Evolutionary conservation across 92 coral and sea anemone genomes (phyloP), one percentile per base, ranked within the genome.

Genomic region (Parazoanthus atlanticus): DNA sequence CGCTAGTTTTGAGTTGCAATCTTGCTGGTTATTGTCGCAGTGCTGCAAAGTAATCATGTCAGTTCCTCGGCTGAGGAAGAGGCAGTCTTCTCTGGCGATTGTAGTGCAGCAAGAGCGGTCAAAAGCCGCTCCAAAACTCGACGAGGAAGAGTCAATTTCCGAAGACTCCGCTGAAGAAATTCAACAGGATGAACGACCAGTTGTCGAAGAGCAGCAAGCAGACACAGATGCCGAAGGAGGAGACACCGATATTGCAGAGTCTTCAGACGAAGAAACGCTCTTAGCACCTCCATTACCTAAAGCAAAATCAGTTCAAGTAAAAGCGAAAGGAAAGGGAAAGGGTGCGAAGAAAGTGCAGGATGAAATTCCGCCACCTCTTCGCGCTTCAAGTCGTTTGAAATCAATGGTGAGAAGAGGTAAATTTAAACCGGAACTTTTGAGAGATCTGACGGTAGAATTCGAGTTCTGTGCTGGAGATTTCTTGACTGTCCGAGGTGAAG

Each of bases 401-500:
- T 95, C 98, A 19, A 93, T 95, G 96, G 83, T 92, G 72, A 82
- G 95, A 65, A 84, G 93, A 76, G 98, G 98, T 3, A 92, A 89
- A 76, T 23, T 90, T 30, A 80, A 84, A 26, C 89, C 94, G 6
- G 78, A 69, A 28, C 87, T 84, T 84, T 38, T 93, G 76, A 88
- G 80, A 25, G 98, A 95, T 41, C 32, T 86, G 76, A 90, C 95
- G 15, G 89, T 93, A 0, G 96, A 95, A 91, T 95, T 95, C 79
- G 98, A 95, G 90, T 95, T 91, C 87, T 85, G 72, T 87, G 98
- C 96, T 2, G 96, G 93, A 12, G 98, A 95, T 88, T 88, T 90
- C 90, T 84, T 95, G 87, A 95, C 98, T 58, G 96, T 95, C 21
- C 93, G 98, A 40, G 98, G 98, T 47, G 98, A 93, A 54, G 98